phyloP scores from a whole-genome alignment of 2,113 vertebrate genomes.

The Gymnogyps californianus region DNA sequence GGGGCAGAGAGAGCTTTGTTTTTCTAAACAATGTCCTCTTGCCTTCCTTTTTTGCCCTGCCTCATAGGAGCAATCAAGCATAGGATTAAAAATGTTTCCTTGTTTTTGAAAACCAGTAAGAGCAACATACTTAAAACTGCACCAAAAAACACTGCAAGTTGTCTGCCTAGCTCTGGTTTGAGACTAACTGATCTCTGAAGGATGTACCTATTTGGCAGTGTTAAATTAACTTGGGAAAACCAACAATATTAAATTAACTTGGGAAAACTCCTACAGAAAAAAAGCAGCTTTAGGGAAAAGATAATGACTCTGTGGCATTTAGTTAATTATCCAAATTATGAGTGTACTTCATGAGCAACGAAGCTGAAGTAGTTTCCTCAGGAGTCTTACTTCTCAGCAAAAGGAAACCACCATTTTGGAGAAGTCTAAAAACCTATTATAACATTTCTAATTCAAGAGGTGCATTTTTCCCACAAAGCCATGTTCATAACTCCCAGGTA shows the following conservation, averaged over 20 bases:
- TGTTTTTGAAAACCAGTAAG: constrained; percentile 36
- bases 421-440: background rate
- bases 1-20: background rate
- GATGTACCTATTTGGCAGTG: constrained; percentile 24
- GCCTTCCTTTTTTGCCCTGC: background rate
- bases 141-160: background rate
- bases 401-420: background rate
- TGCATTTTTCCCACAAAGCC: background rate
- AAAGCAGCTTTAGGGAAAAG: constrained; percentile 26
- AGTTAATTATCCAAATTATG: background rate
- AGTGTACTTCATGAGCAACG: background rate
- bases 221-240: constrained; percentile 53
- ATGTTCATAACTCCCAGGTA: background rate
- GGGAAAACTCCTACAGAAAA: constrained; percentile 10
- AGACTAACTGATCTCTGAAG: constrained; percentile 48
- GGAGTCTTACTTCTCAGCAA: background rate
- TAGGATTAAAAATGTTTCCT: background rate
- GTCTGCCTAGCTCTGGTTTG: constrained; percentile 18
- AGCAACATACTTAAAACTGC: background rate
- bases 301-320: background rate
- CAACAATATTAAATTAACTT: constrained; percentile 49
- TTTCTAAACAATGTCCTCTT: background rate
- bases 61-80: background rate
- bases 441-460: background rate
- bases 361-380: background rate